Evolutionary conservation across 2,797 vertebrate genomes (phyloP).

Genomic region (Sebastes cheni): DNA sequence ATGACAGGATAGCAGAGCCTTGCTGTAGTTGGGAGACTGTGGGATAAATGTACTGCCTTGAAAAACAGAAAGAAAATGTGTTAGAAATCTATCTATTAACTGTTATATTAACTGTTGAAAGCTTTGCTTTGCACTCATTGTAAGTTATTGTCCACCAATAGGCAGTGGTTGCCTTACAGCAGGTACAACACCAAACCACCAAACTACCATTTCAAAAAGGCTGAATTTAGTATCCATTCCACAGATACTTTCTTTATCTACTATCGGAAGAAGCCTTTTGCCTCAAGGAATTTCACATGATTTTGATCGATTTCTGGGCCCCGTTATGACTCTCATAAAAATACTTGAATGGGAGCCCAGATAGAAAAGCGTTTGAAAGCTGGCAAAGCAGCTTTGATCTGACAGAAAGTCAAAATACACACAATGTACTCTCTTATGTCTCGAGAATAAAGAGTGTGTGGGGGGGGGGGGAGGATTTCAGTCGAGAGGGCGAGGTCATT

Average conservation of each 20-base stretch:
- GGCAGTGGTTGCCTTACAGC: too few species aligned
- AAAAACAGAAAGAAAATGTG: not conserved
- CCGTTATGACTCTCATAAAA: conserved; percentile 2
- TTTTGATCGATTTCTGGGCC: not conserved
- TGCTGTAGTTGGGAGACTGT: not conserved
- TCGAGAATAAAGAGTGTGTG: not conserved
- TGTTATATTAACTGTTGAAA: too few species aligned
- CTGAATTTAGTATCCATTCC: too few species aligned
- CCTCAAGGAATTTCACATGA: not conserved
- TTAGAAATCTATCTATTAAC: too few species aligned
- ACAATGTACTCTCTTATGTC: not conserved
- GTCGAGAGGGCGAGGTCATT: conserved; percentile 48
- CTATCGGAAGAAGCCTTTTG: not conserved
- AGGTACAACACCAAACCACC: too few species aligned
- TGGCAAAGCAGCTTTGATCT: conserved; percentile 5
- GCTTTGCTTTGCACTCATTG: too few species aligned
- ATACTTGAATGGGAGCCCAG: conserved; percentile 21
- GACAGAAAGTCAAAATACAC: conserved; percentile 3
- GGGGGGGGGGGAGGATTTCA: not conserved
- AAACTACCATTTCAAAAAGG: too few species aligned
- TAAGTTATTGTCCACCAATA: too few species aligned
- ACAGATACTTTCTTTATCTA: not conserved
- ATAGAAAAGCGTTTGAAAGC: not conserved
- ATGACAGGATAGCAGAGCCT: not conserved
- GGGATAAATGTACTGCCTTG: not conserved